Evolutionary conservation across 2,113 vertebrate species (phyloP), one percentile per base, ranked within the genome.

Genomic region (Limanda limanda): DNA sequence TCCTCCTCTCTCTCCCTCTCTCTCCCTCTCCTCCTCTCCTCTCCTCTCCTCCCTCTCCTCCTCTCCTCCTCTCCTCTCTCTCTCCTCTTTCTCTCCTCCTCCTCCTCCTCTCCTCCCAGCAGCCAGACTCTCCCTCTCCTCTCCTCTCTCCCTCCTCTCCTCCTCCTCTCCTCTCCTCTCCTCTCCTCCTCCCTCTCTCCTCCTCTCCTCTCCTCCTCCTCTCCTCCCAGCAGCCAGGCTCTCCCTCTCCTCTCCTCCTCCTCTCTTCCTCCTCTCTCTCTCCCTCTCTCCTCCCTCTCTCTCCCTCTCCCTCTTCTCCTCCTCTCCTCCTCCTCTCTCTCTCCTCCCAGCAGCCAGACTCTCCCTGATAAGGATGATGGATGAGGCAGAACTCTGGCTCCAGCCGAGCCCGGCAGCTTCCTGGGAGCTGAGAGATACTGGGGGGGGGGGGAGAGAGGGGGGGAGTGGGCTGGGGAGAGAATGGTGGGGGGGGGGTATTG

Each of bases 361-460:
- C 66, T 40, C 83, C 71, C 31, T 95, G 96, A 98, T 97, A 97
- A 98, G 96, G 91, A 88, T 97, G 96, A 97, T 96, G 96, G 95
- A 98, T 97, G 88, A 91, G 92, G 91, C 90, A 95, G 88, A 90
- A 93, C 89, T 90, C 92, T 97, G 96, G 96, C 97, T 97, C 97
- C 96, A 96, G 91, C 76, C 79, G 3, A 95, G 95, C 93, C 95
- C 67, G 74, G 89, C 88, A 74, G 92, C 94, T 96, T 94, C 94
- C 95, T 94, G 94, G 94, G 94, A 95, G 95, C 91, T 57, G 63
- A 64, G 92, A 95, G 95, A 94, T 87, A 91, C 82, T 52, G 71
- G 57, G 73, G 76, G 61, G 68, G 75, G 35, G 61, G 18, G 0
- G 61, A 51, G 13, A 40, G 5, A 4, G 27, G 10, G 48, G 14